Evolutionary conservation across 2,888 invertebrate species (phyloP).

Genomic region (Pediacus dermestoides): DNA sequence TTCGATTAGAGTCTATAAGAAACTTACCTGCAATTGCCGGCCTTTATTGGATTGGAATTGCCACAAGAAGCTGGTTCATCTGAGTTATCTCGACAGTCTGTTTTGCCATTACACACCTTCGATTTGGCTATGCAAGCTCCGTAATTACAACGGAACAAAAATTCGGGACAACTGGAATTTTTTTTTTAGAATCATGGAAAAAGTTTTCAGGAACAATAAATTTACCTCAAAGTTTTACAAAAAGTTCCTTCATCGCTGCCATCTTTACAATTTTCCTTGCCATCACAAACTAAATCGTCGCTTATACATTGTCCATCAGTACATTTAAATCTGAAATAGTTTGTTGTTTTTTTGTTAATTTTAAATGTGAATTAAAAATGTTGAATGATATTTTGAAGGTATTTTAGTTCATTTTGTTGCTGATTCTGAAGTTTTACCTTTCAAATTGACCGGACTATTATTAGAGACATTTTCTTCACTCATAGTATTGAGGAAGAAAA

Average conservation of each 20-base stretch:
- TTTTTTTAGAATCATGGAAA: conserved; percentile 1
- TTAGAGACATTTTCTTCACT: no score
- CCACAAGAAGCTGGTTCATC: conserved; percentile 44
- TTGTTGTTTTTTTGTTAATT: no score
- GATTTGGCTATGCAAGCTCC: conserved; percentile 53
- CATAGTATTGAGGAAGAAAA: no score
- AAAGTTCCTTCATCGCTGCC: conserved; percentile 47
- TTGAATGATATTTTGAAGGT: no score
- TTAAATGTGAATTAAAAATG: no score
- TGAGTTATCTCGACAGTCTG: conserved; percentile 51
- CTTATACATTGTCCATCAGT: conserved; percentile 46
- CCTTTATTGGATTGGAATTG: not conserved
- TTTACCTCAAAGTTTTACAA: conserved; percentile 28
- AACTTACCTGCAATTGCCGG: not conserved
- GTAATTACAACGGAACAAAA: conserved; percentile 52
- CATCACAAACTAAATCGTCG: conserved; percentile 49
- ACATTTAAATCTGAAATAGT: no score
- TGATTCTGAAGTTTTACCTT: no score
- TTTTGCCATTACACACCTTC: conserved; percentile 46
- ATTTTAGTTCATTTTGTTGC: no score
- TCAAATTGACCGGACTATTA: no score
- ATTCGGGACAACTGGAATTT: conserved; percentile 46
- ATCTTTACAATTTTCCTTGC: conserved; percentile 49
- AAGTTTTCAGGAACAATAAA: no score
- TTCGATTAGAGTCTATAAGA: not conserved